Percentiles rank a stretch among this genome's conserved stretches.
Conservation (phyloP, 2,797 vertebrate species). For the Xiphorhynchus erythropygius region DNA sequence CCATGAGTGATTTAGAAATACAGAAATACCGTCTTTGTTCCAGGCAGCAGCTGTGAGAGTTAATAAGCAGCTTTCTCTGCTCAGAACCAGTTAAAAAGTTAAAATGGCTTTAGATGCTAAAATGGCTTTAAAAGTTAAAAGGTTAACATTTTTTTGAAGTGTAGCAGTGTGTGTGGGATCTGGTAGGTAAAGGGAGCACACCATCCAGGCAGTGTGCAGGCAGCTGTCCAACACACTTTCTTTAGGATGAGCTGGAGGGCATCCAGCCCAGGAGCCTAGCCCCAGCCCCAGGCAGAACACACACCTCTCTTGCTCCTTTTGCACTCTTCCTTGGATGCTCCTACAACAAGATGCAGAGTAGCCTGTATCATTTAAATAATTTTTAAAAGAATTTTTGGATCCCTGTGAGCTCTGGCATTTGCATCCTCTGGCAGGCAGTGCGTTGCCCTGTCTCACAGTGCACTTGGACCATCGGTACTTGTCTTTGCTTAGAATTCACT, state of each 20-base stretch:
- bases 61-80: not conserved
- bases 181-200: rapidly evolving
- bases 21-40: not conserved
- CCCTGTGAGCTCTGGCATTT: not conserved
- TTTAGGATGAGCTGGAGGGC: not conserved
- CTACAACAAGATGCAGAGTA: not conserved
- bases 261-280: not conserved
- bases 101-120: not conserved
- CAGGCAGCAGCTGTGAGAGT: not conserved
- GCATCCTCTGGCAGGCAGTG: not conserved
- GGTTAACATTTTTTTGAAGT: not conserved
- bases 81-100: not conserved
- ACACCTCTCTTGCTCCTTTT: not conserved
- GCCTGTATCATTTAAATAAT: not conserved
- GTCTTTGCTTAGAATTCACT: not conserved
- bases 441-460: not conserved
- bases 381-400: not conserved
- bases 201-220: not conserved
- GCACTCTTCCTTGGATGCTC: not conserved
- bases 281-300: not conserved
- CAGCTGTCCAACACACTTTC: not conserved
- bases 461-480: not conserved
- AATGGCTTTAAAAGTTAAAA: not conserved
- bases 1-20: not conserved
- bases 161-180: not conserved